Conservation (phyloP, 2,113 vertebrate genomes). For the Nicator chloris region DNA sequence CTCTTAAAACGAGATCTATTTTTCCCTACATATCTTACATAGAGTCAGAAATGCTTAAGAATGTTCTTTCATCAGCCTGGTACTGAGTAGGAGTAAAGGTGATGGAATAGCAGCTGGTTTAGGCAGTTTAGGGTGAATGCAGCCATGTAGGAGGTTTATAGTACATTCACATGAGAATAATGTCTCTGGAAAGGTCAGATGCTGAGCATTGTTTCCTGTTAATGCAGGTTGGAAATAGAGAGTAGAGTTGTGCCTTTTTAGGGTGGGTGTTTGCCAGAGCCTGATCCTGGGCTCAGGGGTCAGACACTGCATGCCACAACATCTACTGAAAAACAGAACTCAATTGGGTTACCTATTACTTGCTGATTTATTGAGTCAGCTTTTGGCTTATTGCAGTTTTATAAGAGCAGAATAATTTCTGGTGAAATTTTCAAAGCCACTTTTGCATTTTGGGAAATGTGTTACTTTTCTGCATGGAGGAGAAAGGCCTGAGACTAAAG, state of each 20-base stretch:
- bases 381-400: not conserved
- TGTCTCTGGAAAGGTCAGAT: not conserved
- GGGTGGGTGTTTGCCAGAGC: not conserved
- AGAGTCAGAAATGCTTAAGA: not conserved
- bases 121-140: not conserved
- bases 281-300: not conserved
- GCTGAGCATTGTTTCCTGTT: not conserved
- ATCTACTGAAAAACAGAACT: not conserved
- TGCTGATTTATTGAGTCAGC: not conserved
- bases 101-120: not conserved
- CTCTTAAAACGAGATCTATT: not conserved
- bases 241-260: not conserved
- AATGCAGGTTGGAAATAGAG: not conserved
- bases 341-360: not conserved
- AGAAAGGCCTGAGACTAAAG: not conserved
- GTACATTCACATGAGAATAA: not conserved
- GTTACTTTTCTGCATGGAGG: not conserved
- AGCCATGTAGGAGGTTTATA: not conserved
- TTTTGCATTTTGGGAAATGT: not conserved
- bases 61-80: not conserved
- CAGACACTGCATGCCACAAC: accelerated
- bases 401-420: not conserved
- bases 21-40: not conserved
- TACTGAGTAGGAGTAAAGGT: not conserved
- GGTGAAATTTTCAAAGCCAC: not conserved